Base-by-base conservation (phyloP, 1,140 invertebrate species). In the Heliconius nattereri region DNA sequence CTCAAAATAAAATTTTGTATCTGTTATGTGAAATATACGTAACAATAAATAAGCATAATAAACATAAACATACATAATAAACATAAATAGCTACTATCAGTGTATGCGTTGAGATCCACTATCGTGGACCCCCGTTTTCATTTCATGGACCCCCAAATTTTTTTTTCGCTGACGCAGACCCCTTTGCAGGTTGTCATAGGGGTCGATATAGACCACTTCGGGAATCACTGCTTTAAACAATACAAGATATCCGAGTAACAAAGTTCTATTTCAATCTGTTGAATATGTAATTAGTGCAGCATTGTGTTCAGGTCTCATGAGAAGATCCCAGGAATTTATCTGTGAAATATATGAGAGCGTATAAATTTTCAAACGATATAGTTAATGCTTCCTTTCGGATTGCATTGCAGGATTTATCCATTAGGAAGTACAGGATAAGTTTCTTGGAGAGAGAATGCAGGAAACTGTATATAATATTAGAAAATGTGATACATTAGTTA, bases 261-360 rank as follows among this genome's bases (percentile, higher is more conserved):
- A 60, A 60, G 26, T 66, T 66, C 26, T 29, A 26, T 29, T 66
- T 66, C 60, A 66, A 13, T 45, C 26, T 66, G 60, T 29, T 26
- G 60, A 66, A 66, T 66, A 66, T 66, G 2, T 66, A 66, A 66
- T 66, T 66, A 66, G 60, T 66, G 26, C 60, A 66, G 60, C 26
- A 66, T 66, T 66, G 60, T 66, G 5, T 29, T 66, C 26, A 66
- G 26, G 0, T 66, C 23, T 66, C 60, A 66, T 7, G 60, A 66
- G 60, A 66, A 66, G 60, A 66, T 66, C 60, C 57, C 16, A 16
- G 60, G 60, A 66, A 66, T 66, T 66, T 66, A 66, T 66, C 11
- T 66, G 60, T 66, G 26, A 66, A 66, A 29, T 66, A 29, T 66
- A 66, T 29, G 60, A 29, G 60, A 26, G 26, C 60, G 60, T 66